Base-by-base conservation (phyloP, 2,888 invertebrate species). In the Coelinius sp. region DNA sequence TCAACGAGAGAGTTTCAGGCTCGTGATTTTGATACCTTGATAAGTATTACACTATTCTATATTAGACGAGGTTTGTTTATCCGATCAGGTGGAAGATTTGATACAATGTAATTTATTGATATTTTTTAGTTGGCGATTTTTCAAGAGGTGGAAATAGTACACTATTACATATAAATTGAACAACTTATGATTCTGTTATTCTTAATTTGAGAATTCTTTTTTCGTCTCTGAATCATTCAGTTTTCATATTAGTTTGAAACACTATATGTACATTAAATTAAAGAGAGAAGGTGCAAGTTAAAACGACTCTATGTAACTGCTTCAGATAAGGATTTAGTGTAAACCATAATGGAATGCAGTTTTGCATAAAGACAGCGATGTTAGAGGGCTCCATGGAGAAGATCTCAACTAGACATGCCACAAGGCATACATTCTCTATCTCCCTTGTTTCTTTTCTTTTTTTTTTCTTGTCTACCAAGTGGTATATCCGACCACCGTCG, bases 241-340 rank as follows among this genome's bases (percentile, higher is more conserved):
- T n/a, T n/a, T n/a, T n/a, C n/a, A n/a, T n/a, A n/a, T n/a, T n/a
- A n/a, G n/a, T n/a, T n/a, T n/a, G n/a, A n/a, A n/a, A n/a, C 31
- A 73, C 76, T 74, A 77, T 70, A 77, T 76, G 78, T 83, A 81
- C 81, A 81, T 82, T 79, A 81, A 82, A 82, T 83, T 82, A 82
- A 24, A 82, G 84, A 84, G 46, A 84, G 83, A 81, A 83, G 84
- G 83, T 81, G 80, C 81, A 80, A 82, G 79, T 81, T 71, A 77
- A 78, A 79, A 83, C 83, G 82, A 82, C 81, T 83, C 81, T 81
- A 82, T 83, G 80, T 80, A 82, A 80, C 79, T 81, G 81, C 82
- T 79, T 83, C 79, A 80, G 84, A 85, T 85, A 85, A 84, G 83
- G 80, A 81, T 81, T 82, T 80, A 82, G 84, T 80, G 80, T 78